A percentile compares a stretch with the other conserved stretches of the same genome.
These are phyloP conservation scores for Magallana angulata DNA, from an alignment of 1,140 invertebrate species.

Conservation along the genomic window DNA sequence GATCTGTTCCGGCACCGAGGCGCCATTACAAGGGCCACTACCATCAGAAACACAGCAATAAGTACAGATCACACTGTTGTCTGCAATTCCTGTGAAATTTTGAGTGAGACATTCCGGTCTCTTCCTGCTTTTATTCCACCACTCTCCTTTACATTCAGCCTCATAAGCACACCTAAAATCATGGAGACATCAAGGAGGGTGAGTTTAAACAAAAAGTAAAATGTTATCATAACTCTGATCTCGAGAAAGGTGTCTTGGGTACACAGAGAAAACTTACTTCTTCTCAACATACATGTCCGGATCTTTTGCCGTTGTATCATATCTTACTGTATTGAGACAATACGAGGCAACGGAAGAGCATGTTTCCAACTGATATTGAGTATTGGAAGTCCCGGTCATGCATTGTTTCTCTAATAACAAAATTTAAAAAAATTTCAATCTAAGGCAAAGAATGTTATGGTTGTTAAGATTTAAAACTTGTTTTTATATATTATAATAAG, in stretches of 20 bases:
- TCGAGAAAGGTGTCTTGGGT: too few species aligned
- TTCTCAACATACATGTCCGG: neutral
- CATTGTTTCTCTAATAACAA: neutral
- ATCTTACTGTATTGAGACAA: conserved; percentile 7
- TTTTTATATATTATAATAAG: too few species aligned
- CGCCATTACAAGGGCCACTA: neutral
- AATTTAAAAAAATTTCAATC: neutral
- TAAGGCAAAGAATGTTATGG: too few species aligned
- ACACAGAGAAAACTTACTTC: too few species aligned
- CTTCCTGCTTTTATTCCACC: conserved; percentile 1
- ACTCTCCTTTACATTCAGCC: neutral
- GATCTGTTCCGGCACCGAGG: conserved; percentile 3
- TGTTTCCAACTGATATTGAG: neutral
- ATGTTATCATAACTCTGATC: too few species aligned
- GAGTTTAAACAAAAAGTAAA: too few species aligned
- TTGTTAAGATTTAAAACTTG: too few species aligned
- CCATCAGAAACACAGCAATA: neutral
- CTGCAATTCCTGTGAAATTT: neutral
- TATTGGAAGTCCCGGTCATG: neutral
- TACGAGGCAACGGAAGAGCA: neutral
- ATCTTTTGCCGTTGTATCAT: conserved; percentile 6
- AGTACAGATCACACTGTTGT: neutral
- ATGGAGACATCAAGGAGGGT: too few species aligned
- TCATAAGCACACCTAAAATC: neutral
- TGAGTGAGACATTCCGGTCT: conserved; percentile 2